Percentiles rank a stretch among this genome's conserved stretches.
phyloP scores from a whole-genome alignment of 1,140 invertebrate genomes.

The Bathynomus jamesi region DNA sequence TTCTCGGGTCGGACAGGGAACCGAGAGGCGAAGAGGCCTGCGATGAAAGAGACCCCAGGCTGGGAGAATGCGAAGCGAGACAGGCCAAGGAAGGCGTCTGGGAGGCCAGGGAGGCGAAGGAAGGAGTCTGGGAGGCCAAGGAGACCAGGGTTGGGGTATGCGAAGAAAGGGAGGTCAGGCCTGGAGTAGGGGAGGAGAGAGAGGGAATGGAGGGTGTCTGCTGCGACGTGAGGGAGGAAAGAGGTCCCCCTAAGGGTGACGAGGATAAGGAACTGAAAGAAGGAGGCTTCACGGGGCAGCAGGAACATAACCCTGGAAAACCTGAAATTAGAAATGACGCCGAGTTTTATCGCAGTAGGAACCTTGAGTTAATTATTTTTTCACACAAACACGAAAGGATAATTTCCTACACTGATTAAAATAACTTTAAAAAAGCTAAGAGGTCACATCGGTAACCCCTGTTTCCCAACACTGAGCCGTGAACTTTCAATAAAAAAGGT shows the following conservation, averaged over 20 bases:
- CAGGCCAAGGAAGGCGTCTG: conserved; percentile 37
- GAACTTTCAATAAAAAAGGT: too few relatives aligned
- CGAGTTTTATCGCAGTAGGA: too few relatives aligned
- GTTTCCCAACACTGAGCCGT: too few relatives aligned
- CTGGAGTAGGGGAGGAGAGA: conserved; percentile 29
- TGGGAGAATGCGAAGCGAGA: background rate
- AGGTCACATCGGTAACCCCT: too few relatives aligned
- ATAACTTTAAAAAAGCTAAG: too few relatives aligned
- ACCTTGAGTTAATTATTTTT: too few relatives aligned
- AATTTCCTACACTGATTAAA: too few relatives aligned
- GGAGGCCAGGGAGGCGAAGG: conserved; percentile 45
- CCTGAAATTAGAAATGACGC: too few relatives aligned
- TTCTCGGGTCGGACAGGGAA: conserved; percentile 49
- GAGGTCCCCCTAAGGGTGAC: conserved; percentile 15
- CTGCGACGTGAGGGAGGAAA: conserved; percentile 23
- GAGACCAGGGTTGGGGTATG: conserved; percentile 40
- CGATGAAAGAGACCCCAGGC: background rate
- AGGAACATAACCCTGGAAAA: conserved; percentile 64
- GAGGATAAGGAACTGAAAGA: conserved; percentile 29
- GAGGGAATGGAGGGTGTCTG: conserved; percentile 29
- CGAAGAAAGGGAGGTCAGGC: conserved; percentile 40
- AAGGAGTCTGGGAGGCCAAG: conserved; percentile 43
- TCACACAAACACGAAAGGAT: too few relatives aligned
- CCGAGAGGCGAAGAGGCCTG: background rate
- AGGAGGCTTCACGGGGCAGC: conserved; percentile 57